Percentiles rank a stretch among this genome's conserved stretches.
Evolutionary conservation across 2,888 invertebrate genomes (phyloP).

Genomic region (Phaonia tiefii): DNA sequence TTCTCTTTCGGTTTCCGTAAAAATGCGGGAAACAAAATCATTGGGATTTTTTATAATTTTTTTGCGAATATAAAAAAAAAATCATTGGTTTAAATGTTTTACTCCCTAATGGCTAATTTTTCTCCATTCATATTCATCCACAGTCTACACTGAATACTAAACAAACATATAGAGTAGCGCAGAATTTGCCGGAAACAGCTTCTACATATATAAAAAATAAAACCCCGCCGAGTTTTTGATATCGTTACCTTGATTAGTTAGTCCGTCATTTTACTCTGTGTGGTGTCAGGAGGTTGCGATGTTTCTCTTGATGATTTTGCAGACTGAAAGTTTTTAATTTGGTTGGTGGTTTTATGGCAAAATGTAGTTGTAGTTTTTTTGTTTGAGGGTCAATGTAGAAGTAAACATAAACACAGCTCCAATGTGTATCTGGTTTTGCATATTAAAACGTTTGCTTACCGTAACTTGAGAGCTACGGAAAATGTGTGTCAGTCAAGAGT

Average conservation of each 20-base stretch:
- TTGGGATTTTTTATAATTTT: neutral
- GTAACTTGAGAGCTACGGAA: too few species aligned
- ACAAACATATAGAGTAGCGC: neutral
- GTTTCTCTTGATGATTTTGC: conserved; percentile 4
- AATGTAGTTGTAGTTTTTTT: neutral
- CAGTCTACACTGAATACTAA: too few species aligned
- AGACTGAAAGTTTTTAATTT: conserved; percentile 59
- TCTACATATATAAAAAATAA: conserved; percentile 18
- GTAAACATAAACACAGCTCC: too few species aligned
- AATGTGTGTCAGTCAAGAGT: too few species aligned
- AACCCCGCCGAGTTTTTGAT: conserved; percentile 58
- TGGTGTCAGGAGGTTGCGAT: neutral
- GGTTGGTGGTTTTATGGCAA: conserved; percentile 54
- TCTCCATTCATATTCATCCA: neutral
- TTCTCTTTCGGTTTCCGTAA: conserved; percentile 40
- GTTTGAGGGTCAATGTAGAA: conserved; percentile 65
- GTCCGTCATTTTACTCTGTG: conserved; percentile 66
- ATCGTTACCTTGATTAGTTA: conserved; percentile 66
- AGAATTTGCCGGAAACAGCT: neutral
- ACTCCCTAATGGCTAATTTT: conserved; percentile 54
- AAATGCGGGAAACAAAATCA: neutral
- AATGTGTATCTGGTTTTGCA: too few species aligned
- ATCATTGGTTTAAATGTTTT: conserved; percentile 41
- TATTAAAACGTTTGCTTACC: too few species aligned
- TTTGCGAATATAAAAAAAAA: too few species aligned